Evolutionary conservation across 2,113 vertebrate species (phyloP).

Genomic region (Speoplatyrhinus poulsoni): DNA sequence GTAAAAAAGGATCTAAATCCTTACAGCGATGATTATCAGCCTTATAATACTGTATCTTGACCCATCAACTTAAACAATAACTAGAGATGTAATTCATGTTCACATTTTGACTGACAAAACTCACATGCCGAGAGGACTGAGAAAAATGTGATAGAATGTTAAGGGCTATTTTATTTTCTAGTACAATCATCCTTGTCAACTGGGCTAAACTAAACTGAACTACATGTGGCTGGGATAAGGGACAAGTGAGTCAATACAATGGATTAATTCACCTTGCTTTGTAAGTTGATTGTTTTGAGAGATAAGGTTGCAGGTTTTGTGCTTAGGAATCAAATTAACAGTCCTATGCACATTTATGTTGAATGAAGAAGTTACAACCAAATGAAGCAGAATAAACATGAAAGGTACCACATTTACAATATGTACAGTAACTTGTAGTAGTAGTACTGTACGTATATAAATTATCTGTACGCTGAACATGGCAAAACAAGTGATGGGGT

Average conservation of each 20-base stretch:
- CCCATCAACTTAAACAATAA: background rate
- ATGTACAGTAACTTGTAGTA: background rate
- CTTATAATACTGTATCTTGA: too few species aligned
- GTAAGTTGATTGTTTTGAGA: background rate
- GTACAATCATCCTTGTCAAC: background rate
- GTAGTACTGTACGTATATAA: background rate
- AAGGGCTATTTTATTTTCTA: background rate
- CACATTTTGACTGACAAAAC: background rate
- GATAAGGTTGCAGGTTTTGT: background rate
- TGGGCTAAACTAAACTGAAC: background rate
- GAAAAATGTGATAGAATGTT: background rate
- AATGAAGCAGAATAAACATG: background rate
- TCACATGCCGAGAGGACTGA: background rate
- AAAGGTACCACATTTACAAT: background rate
- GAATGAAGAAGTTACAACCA: background rate
- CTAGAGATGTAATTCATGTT: background rate
- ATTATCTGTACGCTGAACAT: background rate
- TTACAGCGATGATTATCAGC: too few species aligned
- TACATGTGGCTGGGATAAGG: background rate
- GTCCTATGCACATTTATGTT: background rate
- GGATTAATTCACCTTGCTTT: background rate
- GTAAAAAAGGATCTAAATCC: too few species aligned
- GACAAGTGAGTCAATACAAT: background rate
- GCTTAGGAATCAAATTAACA: background rate
- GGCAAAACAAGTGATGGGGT: background rate